Conservation (phyloP, 2,888 invertebrate genomes). For the Chloromyia formosa region DNA sequence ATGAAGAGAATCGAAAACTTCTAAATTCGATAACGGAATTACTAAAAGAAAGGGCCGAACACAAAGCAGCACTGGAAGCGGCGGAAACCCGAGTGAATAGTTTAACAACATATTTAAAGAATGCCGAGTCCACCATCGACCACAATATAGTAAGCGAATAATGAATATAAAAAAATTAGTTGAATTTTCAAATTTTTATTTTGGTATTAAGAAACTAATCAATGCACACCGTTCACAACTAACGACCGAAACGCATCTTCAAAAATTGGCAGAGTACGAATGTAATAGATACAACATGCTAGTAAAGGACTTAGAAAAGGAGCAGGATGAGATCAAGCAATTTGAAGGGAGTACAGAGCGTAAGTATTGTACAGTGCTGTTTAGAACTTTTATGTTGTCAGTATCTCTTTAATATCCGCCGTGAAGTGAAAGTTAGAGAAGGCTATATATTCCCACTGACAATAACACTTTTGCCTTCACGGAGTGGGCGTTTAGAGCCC, state of each 20-base stretch:
- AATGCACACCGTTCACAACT: constrained; percentile 75
- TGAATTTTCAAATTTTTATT: not conserved
- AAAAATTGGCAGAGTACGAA: constrained; percentile 62
- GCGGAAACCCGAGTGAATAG: constrained; percentile 63
- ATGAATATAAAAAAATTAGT: too few species aligned
- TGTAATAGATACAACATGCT: constrained; percentile 57
- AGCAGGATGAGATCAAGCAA: constrained; percentile 54
- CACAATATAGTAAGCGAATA: constrained; percentile 70
- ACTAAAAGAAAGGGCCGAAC: constrained; percentile 65
- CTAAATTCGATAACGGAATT: constrained; percentile 64
- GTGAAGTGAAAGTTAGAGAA: too few species aligned
- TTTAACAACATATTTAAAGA: constrained; percentile 65
- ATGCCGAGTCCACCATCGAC: constrained; percentile 66
- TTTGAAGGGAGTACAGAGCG: constrained; percentile 57
- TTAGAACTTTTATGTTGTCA: constrained; percentile 32
- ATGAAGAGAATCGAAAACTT: constrained; percentile 71
- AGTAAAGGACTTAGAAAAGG: constrained; percentile 56
- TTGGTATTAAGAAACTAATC: constrained; percentile 67
- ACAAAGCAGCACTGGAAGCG: constrained; percentile 64
- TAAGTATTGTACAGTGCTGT: too few species aligned
- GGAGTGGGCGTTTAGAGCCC: too few species aligned
- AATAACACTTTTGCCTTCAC: too few species aligned
- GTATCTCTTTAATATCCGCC: too few species aligned
- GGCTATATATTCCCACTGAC: too few species aligned
- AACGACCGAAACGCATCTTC: constrained; percentile 71